Percentiles rank a stretch among this genome's conserved stretches.
phyloP scores from a whole-genome alignment of 2,113 vertebrate species.

The Ceyx cyanopectus region DNA sequence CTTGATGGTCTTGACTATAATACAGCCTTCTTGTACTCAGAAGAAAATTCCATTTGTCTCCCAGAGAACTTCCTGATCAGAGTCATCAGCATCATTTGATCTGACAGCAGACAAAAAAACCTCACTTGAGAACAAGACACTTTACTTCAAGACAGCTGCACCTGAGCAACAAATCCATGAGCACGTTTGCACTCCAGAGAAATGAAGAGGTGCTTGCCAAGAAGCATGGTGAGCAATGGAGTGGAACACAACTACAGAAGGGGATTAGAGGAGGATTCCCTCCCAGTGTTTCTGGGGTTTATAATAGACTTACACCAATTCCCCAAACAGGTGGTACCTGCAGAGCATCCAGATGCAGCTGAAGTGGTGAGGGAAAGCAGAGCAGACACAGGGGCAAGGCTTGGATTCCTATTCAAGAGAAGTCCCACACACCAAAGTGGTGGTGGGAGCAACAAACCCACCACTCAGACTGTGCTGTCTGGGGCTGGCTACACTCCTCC shows the following conservation, averaged over 20 bases:
- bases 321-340: background rate
- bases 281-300: background rate
- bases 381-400: background rate
- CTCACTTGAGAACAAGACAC: background rate
- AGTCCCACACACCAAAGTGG: background rate
- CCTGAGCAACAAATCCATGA: background rate
- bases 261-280: background rate
- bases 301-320: background rate
- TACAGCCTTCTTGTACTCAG: background rate
- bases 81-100: background rate
- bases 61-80: background rate
- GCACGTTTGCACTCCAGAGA: background rate
- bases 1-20: background rate
- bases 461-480: background rate
- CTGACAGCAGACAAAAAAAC: slow-evolving; percentile 11
- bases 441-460: background rate
- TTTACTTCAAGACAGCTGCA: background rate
- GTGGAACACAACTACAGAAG: background rate
- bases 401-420: background rate
- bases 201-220: background rate
- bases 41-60: background rate
- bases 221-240: background rate
- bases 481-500: background rate
- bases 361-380: background rate
- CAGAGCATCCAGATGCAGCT: background rate